Evolutionary conservation across 2,113 vertebrate species (phyloP), one percentile per base, ranked within the genome.

Genomic region (Lamprologus sp.): DNA sequence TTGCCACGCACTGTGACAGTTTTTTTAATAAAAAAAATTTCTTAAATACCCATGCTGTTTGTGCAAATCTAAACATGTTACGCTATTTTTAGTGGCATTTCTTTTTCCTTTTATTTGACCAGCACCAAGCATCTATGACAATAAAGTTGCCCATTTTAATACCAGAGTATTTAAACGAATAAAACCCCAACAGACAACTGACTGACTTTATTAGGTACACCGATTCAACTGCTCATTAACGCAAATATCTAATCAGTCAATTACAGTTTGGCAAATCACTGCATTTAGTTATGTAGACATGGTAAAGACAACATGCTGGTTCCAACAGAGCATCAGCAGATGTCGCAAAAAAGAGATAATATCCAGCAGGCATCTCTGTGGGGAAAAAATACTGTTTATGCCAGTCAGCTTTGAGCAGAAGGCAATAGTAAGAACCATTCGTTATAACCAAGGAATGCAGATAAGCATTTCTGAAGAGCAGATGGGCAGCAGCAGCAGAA

Each of bases 1-100:
- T 87, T 84, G 13, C 65, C 26, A 49, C 37, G 7, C 49, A 84
- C 49, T 83, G 70, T 88, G 31, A 85, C 70, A 82, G 47, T 89
- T 92, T 92, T 92, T 92, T 79, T 90, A 94, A 92, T 92, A 94
- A 84, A 11, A 42, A 31, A 35, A 28, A 51, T 82, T 89, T 89
- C 42, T 75, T 53, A 19, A 92, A 87, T 15, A 28, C 6, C 2
- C 45, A 11, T 55, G 55, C 80, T 19, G 73, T 77, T 77, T 77
- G 45, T 77, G 5, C 45, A 77, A 77, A 77, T 77, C 70, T 49
- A 17, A 77, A 12, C 10, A 51, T 33, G 28, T 77, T 51, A 19
- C 2, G 1, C 6, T 19, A 31, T 31, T 19, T 77, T 31, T 49
- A 60, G 26, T 31, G 45, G 1, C 4, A 31, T 49, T 11, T 49